Evolutionary conservation across 2,113 vertebrate species (phyloP).

Genomic region (Lophochroa leadbeateri): DNA sequence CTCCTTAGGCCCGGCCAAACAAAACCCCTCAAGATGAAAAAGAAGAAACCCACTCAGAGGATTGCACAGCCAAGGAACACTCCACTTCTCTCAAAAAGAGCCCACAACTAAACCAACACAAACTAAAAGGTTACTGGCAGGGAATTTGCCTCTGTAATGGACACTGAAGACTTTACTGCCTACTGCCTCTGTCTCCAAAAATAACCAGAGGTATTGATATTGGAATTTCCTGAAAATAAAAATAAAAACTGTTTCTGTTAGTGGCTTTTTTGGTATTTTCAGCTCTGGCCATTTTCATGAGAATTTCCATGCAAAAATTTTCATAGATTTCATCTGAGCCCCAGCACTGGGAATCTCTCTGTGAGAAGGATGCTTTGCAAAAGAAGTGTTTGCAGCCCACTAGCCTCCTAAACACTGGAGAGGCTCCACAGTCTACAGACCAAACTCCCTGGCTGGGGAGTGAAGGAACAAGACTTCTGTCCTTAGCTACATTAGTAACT

Average conservation of each 20-base stretch:
- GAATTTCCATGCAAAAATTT: neutral
- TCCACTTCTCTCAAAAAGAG: neutral
- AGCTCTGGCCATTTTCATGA: constrained; percentile 8
- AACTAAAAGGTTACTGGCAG: neutral
- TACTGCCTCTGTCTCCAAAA: constrained; percentile 18
- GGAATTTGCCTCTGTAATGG: neutral
- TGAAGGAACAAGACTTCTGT: neutral
- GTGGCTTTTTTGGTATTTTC: constrained; percentile 20
- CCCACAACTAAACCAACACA: neutral
- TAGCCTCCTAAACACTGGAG: neutral
- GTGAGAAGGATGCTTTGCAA: neutral
- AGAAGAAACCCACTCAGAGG: neutral
- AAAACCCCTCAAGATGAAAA: neutral
- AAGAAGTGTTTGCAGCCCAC: neutral
- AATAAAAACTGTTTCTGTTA: neutral
- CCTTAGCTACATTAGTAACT: neutral
- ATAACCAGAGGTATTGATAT: constrained; percentile 14
- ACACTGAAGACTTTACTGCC: neutral
- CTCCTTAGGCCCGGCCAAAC: neutral
- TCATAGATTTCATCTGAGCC: neutral
- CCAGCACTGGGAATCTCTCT: neutral
- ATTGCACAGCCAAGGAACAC: neutral
- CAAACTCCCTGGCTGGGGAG: neutral
- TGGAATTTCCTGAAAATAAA: constrained; percentile 41
- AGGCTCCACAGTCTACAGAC: neutral